Evolutionary conservation across 2,113 vertebrate genomes (phyloP), one percentile per base, ranked within the genome.

Genomic region (Amphilophus citrinellus): DNA sequence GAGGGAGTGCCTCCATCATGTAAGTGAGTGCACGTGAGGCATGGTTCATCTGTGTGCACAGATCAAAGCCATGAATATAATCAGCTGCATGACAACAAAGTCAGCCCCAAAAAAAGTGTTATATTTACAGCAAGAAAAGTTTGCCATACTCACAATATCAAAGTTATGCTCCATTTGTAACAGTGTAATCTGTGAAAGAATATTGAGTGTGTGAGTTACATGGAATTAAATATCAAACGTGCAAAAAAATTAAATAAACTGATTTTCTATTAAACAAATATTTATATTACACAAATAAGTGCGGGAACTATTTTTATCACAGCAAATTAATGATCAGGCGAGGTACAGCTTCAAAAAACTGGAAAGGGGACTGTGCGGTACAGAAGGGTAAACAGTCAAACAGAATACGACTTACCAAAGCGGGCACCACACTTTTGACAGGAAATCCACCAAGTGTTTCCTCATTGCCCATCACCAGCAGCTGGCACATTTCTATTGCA

Each of bases 91-190:
- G 77, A 65, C 2, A 76, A 42, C 62, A 47, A 11, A 65, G 11
- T 42, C 8, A 42, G 47, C 15, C 7, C n/a, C 59, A 75, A 17
- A 39, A n/a, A 80, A 39, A n/a, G 3, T 22, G 76, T 3, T 11
- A 59, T 0, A 73, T 5, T 56, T 27, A 42, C 18, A 65, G 3
- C 1, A 39, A 59, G 10, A 32, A 35, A 68, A 79, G 10, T 39
- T 17, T 2, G 22, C 71, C 7, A 86, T 93, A 99, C 98, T 99
- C 95, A 99, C 98, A 96, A 99, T 99, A 93, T 99, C 98, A 90
- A 99, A 99, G 93, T 99, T 99, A 96, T 99, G 98, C 90, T 99
- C 98, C 98, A 99, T 99, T 94, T 99, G 98, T 90, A 99, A 96
- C 93, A 99, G 94, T 17, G 98, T 98, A 96, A 99, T 99, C 98